A percentile compares a stretch with the other conserved stretches of the same genome.
Evolutionary conservation across 2,797 vertebrate genomes (phyloP).

Genomic region (Argyrosomus regius): DNA sequence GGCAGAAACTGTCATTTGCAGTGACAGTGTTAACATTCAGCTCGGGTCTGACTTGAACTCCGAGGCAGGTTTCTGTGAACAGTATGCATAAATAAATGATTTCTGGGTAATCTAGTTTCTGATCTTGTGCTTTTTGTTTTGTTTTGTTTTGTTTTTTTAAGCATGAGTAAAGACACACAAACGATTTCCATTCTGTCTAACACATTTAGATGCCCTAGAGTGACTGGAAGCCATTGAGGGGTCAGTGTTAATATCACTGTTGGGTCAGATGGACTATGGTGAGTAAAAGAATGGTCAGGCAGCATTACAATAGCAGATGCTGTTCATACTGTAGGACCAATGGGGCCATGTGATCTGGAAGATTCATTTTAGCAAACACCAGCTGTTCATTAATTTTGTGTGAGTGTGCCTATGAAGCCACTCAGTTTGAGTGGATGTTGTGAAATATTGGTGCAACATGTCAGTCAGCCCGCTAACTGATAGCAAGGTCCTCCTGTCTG

Average conservation of each 20-base stretch:
- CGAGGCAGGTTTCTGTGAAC: slow-evolving; percentile 36
- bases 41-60: slow-evolving; percentile 44
- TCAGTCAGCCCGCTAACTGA: slow-evolving; percentile 39
- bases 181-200: not conserved
- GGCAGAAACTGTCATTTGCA: slow-evolving; percentile 25
- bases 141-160: slow-evolving; percentile 26
- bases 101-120: slow-evolving; percentile 37
- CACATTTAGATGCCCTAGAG: slow-evolving; percentile 12
- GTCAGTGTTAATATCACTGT: slow-evolving; percentile 11
- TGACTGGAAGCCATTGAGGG: slow-evolving; percentile 1
- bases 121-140: slow-evolving; percentile 21
- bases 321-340: slow-evolving; percentile 16
- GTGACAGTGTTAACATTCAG: slow-evolving; percentile 45
- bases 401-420: slow-evolving; percentile 30
- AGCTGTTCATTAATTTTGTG: slow-evolving; percentile 64
- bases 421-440: slow-evolving; percentile 47
- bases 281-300: slow-evolving; percentile 17
- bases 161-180: slow-evolving; percentile 10
- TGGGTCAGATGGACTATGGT: not conserved
- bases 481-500: slow-evolving; percentile 20
- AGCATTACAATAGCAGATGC: slow-evolving; percentile 35
- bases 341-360: slow-evolving; percentile 42
- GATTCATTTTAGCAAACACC: slow-evolving; percentile 54
- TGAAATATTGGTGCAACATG: slow-evolving; percentile 49
- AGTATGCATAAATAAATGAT: slow-evolving; percentile 28